phyloP scores from a whole-genome alignment of 2,888 invertebrate genomes.

The Nymphalis urticae region DNA sequence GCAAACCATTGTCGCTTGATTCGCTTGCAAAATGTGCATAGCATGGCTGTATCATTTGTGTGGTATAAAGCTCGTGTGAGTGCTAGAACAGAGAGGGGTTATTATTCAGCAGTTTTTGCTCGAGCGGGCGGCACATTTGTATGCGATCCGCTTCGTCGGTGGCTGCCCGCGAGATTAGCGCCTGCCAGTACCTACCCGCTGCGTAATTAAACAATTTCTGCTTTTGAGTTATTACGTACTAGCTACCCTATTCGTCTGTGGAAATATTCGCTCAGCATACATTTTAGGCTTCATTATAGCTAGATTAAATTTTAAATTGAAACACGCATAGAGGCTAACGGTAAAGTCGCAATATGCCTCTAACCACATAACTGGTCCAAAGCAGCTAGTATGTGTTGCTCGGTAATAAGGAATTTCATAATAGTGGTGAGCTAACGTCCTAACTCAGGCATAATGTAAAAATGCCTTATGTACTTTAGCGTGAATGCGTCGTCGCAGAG shows the following conservation, averaged over 20 bases:
- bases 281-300: conserved; percentile 28
- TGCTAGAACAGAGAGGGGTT: conserved; percentile 61
- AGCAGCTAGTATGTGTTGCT: conserved; percentile 55
- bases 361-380: conserved; percentile 45
- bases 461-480: conserved; percentile 58
- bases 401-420: conserved; percentile 66
- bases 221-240: conserved; percentile 54
- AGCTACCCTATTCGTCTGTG: conserved; percentile 23
- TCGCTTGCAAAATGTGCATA: conserved; percentile 60
- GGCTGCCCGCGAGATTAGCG: conserved; percentile 71
- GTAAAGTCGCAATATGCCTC: conserved; percentile 26
- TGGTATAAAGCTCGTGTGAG: conserved; percentile 60
- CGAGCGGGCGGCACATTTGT: conserved; percentile 68
- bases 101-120: conserved; percentile 77
- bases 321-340: conserved; percentile 33
- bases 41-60: conserved; percentile 63
- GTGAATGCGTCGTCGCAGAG: conserved; percentile 50
- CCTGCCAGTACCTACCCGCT: conserved; percentile 50
- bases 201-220: conserved; percentile 74
- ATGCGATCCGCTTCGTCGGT: conserved; percentile 73
- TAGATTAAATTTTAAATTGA: conserved; percentile 38
- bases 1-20: conserved; percentile 41
- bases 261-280: conserved; percentile 17
- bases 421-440: conserved; percentile 58
- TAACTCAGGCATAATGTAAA: conserved; percentile 57